Conservation (phyloP, 2,888 invertebrate genomes). For the Drosophila planitibia region DNA sequence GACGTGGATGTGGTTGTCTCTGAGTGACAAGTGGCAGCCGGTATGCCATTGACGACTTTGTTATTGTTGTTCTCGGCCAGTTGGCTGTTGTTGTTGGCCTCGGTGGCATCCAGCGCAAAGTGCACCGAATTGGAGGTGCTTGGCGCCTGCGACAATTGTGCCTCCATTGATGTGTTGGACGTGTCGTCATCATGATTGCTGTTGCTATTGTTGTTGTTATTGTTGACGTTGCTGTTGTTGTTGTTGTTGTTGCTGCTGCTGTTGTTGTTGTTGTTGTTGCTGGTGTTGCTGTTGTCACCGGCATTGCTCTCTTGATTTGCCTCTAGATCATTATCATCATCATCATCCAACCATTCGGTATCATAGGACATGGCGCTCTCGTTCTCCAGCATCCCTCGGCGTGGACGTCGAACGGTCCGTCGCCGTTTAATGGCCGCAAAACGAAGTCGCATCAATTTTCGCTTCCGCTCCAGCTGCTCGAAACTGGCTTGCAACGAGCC, state of each 20-base stretch:
- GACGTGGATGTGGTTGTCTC: conserved; percentile 60
- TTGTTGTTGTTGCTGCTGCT: conserved; percentile 21
- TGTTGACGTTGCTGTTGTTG: conserved; percentile 4
- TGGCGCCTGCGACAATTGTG: conserved; percentile 68
- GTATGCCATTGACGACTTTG: conserved; percentile 39
- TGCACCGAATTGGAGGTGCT: conserved; percentile 65
- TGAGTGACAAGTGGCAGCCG: conserved; percentile 33
- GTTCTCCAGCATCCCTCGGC: conserved; percentile 38
- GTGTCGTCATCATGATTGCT: conserved; percentile 42
- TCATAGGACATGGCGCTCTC: conserved; percentile 45
- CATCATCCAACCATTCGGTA: conserved; percentile 45
- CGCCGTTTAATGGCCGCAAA: conserved; percentile 51
- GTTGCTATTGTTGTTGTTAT: conserved; percentile 2
- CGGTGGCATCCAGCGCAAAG: conserved; percentile 44
- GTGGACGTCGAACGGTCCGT: conserved; percentile 29
- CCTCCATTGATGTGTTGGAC: conserved; percentile 73
- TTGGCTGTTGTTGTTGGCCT: conserved; percentile 55
- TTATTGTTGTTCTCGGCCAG: conserved; percentile 46
- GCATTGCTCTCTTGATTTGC: conserved; percentile 14
- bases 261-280: conserved; percentile 14
- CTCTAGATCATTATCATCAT: conserved; percentile 15
- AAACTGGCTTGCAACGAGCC: conserved; percentile 50
- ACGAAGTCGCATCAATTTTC: conserved; percentile 48
- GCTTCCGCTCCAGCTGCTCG: conserved; percentile 56
- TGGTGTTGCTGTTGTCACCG: conserved; percentile 17